phyloP scores from a whole-genome alignment of 2,797 vertebrate genomes.

The Hydrophis major region DNA sequence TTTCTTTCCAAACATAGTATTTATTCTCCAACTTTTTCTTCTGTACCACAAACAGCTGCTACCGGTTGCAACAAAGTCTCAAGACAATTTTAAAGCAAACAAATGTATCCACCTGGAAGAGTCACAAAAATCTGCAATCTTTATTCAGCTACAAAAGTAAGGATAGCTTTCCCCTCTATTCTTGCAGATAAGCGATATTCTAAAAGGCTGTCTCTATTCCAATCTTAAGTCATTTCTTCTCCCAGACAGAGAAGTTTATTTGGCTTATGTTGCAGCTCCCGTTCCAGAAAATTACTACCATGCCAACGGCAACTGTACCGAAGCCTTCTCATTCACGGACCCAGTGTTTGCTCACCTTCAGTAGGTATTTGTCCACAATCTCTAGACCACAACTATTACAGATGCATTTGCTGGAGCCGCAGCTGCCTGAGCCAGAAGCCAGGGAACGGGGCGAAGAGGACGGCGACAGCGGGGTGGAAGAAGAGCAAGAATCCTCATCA shows the following conservation, averaged over 20 bases:
- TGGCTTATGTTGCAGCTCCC: not conserved
- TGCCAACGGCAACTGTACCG: no score
- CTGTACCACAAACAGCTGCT: not conserved
- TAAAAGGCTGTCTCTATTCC: not conserved
- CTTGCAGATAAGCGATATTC: not conserved
- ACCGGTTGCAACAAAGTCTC: not conserved
- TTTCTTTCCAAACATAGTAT: not conserved
- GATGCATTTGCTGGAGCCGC: slow-evolving; percentile 76
- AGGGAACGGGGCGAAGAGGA: slow-evolving; percentile 83
- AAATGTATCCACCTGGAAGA: not conserved
- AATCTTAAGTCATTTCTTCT: not conserved
- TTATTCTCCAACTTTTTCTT: not conserved
- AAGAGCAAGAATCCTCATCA: slow-evolving; percentile 84
- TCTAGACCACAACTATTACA: slow-evolving; percentile 88
- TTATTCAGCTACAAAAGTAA: not conserved
- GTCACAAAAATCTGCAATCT: not conserved
- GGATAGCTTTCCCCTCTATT: not conserved
- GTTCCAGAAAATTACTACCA: not conserved
- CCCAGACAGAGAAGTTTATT: not conserved
- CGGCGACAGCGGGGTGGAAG: slow-evolving; percentile 76
- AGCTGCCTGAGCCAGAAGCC: slow-evolving; percentile 75
- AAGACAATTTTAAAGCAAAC: not conserved
- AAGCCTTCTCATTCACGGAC: not conserved
- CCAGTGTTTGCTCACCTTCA: slow-evolving; percentile 80
- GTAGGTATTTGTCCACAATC: slow-evolving; percentile 92